Conservation (phyloP, 2,888 invertebrate genomes). For the Microdon myrmicae region DNA sequence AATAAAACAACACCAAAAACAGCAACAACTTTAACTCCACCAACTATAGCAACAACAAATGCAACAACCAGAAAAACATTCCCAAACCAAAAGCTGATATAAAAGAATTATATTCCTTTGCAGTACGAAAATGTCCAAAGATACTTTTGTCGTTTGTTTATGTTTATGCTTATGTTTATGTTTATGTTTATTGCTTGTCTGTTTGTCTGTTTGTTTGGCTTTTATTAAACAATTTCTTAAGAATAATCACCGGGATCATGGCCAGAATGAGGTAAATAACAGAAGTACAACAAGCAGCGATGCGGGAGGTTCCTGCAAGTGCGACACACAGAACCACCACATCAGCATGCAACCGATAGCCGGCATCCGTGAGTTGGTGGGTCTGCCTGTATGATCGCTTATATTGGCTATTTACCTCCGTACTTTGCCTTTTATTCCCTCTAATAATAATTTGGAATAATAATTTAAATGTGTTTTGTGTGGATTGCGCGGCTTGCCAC, state of each 20-base stretch:
- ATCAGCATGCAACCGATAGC: slow-evolving; percentile 22
- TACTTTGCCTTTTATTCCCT: slow-evolving; percentile 25
- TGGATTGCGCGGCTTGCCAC: not conserved
- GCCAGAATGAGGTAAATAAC: slow-evolving; percentile 5
- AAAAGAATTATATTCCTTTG: slow-evolving; percentile 47
- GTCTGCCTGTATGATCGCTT: too few relatives aligned
- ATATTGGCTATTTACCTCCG: slow-evolving; percentile 27
- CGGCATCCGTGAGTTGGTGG: too few relatives aligned
- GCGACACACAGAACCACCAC: slow-evolving; percentile 18
- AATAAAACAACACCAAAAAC: slow-evolving; percentile 4
- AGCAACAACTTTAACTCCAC: not conserved
- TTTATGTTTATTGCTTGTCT: slow-evolving; percentile 50
- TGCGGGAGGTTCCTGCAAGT: slow-evolving; percentile 48
- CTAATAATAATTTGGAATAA: slow-evolving; percentile 51
- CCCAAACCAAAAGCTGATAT: slow-evolving; percentile 9
- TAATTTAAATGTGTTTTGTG: slow-evolving; percentile 44
- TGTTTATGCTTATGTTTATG: slow-evolving; percentile 47
- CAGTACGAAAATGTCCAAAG: slow-evolving; percentile 42
- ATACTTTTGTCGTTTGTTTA: slow-evolving; percentile 52
- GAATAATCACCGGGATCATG: slow-evolving; percentile 32
- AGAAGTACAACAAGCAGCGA: slow-evolving; percentile 20
- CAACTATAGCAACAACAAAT: too few relatives aligned
- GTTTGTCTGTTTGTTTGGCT: slow-evolving; percentile 43
- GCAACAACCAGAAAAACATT: slow-evolving; percentile 3
- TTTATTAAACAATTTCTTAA: slow-evolving; percentile 45